A percentile compares a stretch with the other conserved stretches of the same genome.
These are phyloP conservation scores for Phycodurus eques DNA, from an alignment of 2,113 vertebrate genomes.

Conservation along the genomic window DNA sequence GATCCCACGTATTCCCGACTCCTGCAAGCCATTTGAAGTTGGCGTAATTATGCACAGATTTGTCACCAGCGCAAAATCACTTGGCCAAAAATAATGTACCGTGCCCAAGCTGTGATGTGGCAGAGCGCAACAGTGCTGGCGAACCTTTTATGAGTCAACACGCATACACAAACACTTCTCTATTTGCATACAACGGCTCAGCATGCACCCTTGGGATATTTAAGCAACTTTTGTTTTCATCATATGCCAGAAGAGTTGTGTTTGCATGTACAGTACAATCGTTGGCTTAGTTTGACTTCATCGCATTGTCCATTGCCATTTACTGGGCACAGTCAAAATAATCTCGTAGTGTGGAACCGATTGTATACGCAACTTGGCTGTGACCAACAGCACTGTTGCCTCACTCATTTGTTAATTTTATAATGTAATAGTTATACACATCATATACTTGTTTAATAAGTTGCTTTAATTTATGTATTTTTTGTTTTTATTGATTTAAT, in stretches of 20 bases:
- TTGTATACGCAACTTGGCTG: no score
- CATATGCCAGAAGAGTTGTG: neutral
- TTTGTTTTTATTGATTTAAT: no score
- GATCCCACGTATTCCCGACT: conserved; percentile 15
- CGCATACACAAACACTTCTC: neutral
- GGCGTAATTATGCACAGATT: conserved; percentile 32
- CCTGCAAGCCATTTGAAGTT: conserved; percentile 36
- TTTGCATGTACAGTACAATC: neutral
- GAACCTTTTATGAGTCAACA: neutral
- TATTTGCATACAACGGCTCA: neutral
- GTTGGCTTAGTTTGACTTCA: neutral
- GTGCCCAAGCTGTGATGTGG: conserved; percentile 32
- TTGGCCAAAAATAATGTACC: conserved; percentile 39
- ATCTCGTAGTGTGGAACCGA: no score
- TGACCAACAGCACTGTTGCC: no score
- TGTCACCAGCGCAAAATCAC: conserved; percentile 27
- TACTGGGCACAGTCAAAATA: no score
- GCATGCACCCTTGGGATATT: neutral
- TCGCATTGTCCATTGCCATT: neutral
- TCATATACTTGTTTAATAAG: no score
- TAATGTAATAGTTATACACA: no score
- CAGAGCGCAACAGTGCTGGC: neutral
- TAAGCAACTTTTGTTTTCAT: neutral
- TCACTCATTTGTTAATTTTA: no score
- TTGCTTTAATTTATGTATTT: no score